Percentiles rank a stretch among this genome's conserved stretches.
Conservation (phyloP, 1,140 invertebrate species). For the Plutomurus gul region DNA sequence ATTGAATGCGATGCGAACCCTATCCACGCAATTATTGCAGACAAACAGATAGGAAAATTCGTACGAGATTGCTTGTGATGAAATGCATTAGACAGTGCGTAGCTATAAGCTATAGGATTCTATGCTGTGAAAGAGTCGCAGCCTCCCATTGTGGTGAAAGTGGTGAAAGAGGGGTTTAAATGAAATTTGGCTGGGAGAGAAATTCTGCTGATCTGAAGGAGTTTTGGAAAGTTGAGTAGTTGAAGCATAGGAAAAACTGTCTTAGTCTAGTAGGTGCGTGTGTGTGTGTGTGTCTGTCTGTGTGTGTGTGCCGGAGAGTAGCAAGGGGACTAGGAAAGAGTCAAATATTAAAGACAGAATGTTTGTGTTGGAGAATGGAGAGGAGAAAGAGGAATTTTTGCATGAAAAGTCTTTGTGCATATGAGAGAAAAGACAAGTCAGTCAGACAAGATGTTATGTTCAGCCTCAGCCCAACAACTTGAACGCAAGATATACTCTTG, state of each 20-base stretch:
- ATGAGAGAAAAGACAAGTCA: background rate
- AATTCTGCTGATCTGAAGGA: background rate
- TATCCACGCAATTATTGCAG: too few relatives aligned
- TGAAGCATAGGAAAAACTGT: background rate
- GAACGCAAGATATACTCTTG: background rate
- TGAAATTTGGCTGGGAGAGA: background rate
- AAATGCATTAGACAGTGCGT: too few relatives aligned
- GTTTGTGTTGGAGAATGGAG: background rate
- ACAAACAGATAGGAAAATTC: too few relatives aligned
- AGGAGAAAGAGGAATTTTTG: background rate
- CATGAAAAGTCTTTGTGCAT: background rate
- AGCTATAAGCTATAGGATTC: too few relatives aligned
- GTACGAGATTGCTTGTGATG: too few relatives aligned
- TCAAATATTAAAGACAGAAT: slow-evolving; percentile 7
- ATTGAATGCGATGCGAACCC: too few relatives aligned
- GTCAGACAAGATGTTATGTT: slow-evolving; percentile 3
- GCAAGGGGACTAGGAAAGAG: background rate
- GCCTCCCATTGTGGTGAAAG: background rate
- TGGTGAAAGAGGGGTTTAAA: background rate
- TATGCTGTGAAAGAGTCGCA: background rate
- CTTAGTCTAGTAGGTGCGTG: background rate
- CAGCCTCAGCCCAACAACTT: background rate
- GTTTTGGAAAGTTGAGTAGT: background rate
- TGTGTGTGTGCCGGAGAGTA: background rate
- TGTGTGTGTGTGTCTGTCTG: background rate